These are phyloP conservation scores for Hypocryptadius cinnamomeus DNA, from an alignment of 2,113 vertebrate genomes.

Conservation along the genomic window DNA sequence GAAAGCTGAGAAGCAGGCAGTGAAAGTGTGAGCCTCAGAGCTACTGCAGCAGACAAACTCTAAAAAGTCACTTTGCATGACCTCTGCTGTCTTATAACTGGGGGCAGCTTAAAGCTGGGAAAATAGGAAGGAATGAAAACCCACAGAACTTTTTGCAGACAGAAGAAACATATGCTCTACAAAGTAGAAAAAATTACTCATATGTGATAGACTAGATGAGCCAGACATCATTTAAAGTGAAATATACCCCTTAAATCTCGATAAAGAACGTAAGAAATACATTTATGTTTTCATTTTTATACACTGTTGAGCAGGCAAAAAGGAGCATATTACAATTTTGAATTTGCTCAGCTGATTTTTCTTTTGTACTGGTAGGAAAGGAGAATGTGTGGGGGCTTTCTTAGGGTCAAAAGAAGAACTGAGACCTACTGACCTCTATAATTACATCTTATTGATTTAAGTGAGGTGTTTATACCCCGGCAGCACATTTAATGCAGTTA, in stretches of 20 bases:
- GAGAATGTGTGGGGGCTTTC: background rate
- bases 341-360: background rate
- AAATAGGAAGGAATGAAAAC: background rate
- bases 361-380: background rate
- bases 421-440: background rate
- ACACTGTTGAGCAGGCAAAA: background rate
- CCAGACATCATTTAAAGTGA: constrained; percentile 43
- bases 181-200: background rate
- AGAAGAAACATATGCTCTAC: constrained; percentile 9
- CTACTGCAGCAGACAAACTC: constrained; percentile 19
- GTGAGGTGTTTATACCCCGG: background rate
- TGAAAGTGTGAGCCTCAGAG: constrained; percentile 15
- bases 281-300: constrained; percentile 13
- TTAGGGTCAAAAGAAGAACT: background rate
- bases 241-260: constrained; percentile 13
- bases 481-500: background rate
- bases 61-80: constrained; percentile 12
- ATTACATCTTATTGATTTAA: constrained; percentile 48
- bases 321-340: background rate
- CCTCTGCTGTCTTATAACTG: background rate
- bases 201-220: constrained; percentile 7
- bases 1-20: constrained; percentile 31
- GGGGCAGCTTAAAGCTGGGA: background rate
- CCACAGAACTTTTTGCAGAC: background rate
- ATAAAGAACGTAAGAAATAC: background rate